Base-by-base conservation (phyloP, 2,888 invertebrate species). In the Platycnemis pennipes region DNA sequence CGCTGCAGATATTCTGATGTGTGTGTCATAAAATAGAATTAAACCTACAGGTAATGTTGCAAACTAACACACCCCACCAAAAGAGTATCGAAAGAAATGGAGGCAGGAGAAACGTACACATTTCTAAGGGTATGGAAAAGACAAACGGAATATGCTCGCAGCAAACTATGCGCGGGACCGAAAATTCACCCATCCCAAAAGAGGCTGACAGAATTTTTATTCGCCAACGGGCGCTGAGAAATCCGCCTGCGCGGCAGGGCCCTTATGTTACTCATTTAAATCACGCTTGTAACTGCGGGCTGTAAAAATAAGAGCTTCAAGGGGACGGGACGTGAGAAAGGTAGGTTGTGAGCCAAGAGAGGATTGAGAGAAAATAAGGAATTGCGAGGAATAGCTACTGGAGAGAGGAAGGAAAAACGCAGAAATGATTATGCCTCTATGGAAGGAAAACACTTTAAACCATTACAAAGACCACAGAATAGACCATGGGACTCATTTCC, bases 201-300 rank as follows among this genome's bases (percentile, higher is more conserved):
- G 77, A n/a, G 77, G 22, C 16, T 77, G 77, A 77, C 77, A 77
- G 77, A 77, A 77, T 77, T 77, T 77, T 77, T 77, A 37, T 13
- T 16, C 37, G 77, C 77, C 31, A 37, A 77, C 26, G 77, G 77
- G 77, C 77, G 31, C 37, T 77, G 77, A n/a, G 26, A 77, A 77
- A 77, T 37, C 77, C 77, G 31, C 77, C 31, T 3, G 77, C 77
- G 77, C 37, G 77, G 37, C 77, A 77, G 77, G 77, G 37, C 77
- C 77, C 77, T 77, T 77, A 77, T 37, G 77, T 37, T 77, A 77
- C 77, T 77, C 77, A 77, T 77, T 77, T 77, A 77, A 77, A 77
- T 77, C 77, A 77, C 77, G 77, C 77, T 37, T 77, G 77, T 31
- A 77, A 77, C 77, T 37, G 63, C 77, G 77, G 77, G 77, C 37